Conservation (phyloP, 2,113 vertebrate species). For the Notiomystis cincta region DNA sequence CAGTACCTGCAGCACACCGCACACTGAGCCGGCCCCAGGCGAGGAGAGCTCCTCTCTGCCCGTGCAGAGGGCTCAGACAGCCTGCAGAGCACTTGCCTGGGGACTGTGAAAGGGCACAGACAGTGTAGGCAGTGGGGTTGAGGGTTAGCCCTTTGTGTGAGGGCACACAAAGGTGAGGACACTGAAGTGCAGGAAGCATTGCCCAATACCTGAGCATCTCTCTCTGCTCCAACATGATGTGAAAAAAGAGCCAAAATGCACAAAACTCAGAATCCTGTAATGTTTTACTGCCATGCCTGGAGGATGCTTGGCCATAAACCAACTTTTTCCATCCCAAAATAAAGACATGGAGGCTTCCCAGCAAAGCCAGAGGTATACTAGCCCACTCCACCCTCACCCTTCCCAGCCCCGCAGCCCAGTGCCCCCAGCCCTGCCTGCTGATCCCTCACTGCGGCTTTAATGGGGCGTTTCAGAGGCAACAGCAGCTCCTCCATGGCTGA, state of each 20-base stretch:
- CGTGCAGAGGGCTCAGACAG: not conserved
- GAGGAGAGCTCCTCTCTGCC: not conserved
- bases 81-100: not conserved
- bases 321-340: not conserved
- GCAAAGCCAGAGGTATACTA: not conserved
- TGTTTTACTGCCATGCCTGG: not conserved
- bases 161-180: not conserved
- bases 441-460: conserved; percentile 62
- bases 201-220: not conserved
- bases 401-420: not conserved
- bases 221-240: not conserved
- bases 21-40: accelerated
- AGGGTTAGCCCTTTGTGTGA: not conserved
- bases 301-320: not conserved
- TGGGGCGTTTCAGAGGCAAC: conserved; percentile 72
- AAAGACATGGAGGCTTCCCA: not conserved
- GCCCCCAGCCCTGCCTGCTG: not conserved
- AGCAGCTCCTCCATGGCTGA: conserved; percentile 73
- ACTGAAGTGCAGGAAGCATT: accelerated
- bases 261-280: not conserved
- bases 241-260: not conserved
- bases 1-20: not conserved
- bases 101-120: not conserved
- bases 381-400: not conserved
- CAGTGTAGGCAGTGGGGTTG: not conserved